A percentile compares a stretch with the other conserved stretches of the same genome.
These are phyloP conservation scores for Eupristina koningsbergeri DNA, from an alignment of 1,140 invertebrate species.

Conservation along the genomic window DNA sequence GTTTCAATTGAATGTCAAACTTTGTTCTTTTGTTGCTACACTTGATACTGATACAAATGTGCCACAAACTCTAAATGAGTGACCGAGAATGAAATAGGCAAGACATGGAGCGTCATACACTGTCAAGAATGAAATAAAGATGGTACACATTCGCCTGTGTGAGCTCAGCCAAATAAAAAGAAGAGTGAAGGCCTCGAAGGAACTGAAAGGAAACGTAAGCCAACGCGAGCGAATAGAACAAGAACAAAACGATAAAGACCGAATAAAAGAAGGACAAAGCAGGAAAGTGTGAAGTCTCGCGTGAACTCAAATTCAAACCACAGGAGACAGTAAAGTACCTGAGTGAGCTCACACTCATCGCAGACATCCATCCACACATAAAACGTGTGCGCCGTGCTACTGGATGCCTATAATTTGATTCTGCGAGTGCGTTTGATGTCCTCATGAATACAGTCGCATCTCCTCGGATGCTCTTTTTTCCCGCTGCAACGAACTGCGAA, in stretches of 20 bases:
- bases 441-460: background rate
- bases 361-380: no score
- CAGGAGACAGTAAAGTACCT: background rate
- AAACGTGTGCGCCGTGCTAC: background rate
- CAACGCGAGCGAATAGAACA: slow-evolving; percentile 8
- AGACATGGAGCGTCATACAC: slow-evolving; percentile 38
- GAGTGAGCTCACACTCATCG: no score
- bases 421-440: background rate
- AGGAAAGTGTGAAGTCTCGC: background rate
- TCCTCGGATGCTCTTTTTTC: background rate
- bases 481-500: background rate
- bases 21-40: background rate
- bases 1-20: background rate
- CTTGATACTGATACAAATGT: background rate
- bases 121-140: slow-evolving; percentile 31
- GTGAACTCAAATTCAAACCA: background rate
- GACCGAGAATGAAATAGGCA: slow-evolving; percentile 17
- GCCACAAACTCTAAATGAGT: background rate
- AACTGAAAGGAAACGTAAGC: background rate
- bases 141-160: background rate
- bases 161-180: background rate
- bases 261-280: background rate
- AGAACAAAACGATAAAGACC: background rate
- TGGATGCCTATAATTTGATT: slow-evolving; percentile 25
- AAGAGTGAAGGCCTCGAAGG: background rate